Conservation (phyloP, 2,888 invertebrate genomes). For the Diloba caeruleocephala region DNA sequence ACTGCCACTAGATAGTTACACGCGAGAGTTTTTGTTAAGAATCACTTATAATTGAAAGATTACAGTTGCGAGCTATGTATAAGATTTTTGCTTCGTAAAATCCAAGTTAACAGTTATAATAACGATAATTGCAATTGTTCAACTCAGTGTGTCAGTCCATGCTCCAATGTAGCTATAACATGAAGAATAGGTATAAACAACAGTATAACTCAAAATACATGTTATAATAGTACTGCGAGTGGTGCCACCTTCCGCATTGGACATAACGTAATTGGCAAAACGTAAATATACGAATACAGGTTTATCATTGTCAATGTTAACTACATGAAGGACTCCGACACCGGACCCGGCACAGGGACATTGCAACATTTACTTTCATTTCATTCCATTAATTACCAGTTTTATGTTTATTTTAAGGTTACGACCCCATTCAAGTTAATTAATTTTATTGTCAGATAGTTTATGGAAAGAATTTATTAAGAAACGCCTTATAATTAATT, state of each 20-base stretch:
- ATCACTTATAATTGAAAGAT: too few species aligned
- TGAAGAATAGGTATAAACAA: too few species aligned
- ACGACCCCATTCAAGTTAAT: conserved; percentile 19
- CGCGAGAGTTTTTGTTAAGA: too few species aligned
- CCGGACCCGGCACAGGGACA: not conserved
- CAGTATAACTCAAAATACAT: too few species aligned
- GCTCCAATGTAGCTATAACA: too few species aligned
- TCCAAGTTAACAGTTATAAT: too few species aligned
- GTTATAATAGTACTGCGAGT: too few species aligned
- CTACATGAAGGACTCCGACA: not conserved
- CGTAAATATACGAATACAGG: not conserved
- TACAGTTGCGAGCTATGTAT: too few species aligned
- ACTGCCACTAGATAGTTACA: too few species aligned
- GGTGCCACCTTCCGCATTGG: not conserved
- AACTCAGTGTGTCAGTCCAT: too few species aligned
- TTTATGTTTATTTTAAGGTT: conserved; percentile 9
- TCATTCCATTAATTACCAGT: conserved; percentile 5
- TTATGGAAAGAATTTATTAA: conserved; percentile 14
- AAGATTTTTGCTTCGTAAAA: too few species aligned
- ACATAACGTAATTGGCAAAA: not conserved
- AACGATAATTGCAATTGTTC: too few species aligned
- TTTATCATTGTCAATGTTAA: not conserved
- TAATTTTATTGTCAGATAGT: conserved; percentile 7
- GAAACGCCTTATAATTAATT: conserved; percentile 23
- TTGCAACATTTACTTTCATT: not conserved